These are phyloP conservation scores for Orthosia gothica DNA, from an alignment of 2,888 invertebrate genomes.

Conservation along the genomic window DNA sequence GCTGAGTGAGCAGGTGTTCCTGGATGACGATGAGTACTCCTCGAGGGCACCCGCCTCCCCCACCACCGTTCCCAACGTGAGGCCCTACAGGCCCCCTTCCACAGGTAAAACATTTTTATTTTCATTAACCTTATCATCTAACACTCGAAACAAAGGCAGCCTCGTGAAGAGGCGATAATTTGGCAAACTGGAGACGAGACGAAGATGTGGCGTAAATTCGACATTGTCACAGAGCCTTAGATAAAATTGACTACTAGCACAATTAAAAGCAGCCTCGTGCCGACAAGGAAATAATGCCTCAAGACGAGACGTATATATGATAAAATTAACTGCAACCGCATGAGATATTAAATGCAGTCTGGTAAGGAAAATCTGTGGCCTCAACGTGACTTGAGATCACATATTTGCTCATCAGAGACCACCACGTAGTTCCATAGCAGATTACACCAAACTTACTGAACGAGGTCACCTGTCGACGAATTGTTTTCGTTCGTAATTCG, in stretches of 20 bases:
- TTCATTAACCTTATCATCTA: background rate
- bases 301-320: background rate
- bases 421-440: background rate
- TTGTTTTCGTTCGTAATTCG: conserved; percentile 14
- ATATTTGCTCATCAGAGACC: too few species aligned
- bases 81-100: conserved; percentile 94
- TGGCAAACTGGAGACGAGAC: too few species aligned
- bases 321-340: background rate
- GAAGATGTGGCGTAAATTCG: too few species aligned
- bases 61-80: conserved; percentile 94
- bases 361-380: background rate
- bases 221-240: too few species aligned
- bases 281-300: too few species aligned
- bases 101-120: conserved; percentile 89
- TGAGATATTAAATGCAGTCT: background rate
- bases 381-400: background rate
- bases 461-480: background rate
- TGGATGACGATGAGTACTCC: conserved; percentile 92
- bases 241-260: too few species aligned
- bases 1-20: conserved; percentile 93
- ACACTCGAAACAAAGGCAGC: background rate
- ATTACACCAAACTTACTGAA: background rate
- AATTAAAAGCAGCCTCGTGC: too few species aligned
- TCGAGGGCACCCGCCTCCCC: conserved; percentile 93
- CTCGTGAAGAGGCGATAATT: background rate